phyloP scores from a whole-genome alignment of 1,140 invertebrate species.

The Galleria mellonella region DNA sequence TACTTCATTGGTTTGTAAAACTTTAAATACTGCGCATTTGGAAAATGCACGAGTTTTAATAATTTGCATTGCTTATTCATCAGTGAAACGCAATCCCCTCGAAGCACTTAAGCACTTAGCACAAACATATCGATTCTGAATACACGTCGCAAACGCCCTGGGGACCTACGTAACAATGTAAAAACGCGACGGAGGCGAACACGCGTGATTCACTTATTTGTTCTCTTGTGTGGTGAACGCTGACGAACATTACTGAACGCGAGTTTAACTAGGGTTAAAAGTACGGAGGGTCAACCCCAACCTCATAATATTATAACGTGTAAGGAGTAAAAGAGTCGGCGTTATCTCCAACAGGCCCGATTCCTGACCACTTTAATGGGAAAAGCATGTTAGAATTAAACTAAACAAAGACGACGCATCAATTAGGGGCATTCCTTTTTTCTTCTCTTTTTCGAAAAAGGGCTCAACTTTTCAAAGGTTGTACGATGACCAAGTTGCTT shows the following conservation, averaged over 20 bases:
- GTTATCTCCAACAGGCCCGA: slow-evolving; percentile 64
- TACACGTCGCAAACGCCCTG: slow-evolving; percentile 40
- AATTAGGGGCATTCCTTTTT: slow-evolving; percentile 62
- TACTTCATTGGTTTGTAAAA: no score
- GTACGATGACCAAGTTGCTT: slow-evolving; percentile 57
- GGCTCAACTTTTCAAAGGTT: slow-evolving; percentile 64
- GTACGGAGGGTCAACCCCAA: slow-evolving; percentile 28
- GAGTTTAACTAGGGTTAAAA: slow-evolving; percentile 60
- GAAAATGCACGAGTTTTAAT: slow-evolving; percentile 9
- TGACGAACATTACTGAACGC: slow-evolving; percentile 19
- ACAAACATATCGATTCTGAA: slow-evolving; percentile 68
- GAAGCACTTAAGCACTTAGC: slow-evolving; percentile 69
- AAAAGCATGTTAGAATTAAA: slow-evolving; percentile 74
- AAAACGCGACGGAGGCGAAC: slow-evolving; percentile 52
- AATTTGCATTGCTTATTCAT: slow-evolving; percentile 65
- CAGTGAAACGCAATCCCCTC: slow-evolving; percentile 58
- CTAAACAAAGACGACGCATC: slow-evolving; percentile 73
- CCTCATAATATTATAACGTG: slow-evolving; percentile 69
- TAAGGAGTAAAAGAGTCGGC: slow-evolving; percentile 68
- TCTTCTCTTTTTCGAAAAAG: slow-evolving; percentile 44
- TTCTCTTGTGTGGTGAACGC: slow-evolving; percentile 32
- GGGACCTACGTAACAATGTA: slow-evolving; percentile 57
- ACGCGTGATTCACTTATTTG: slow-evolving; percentile 58
- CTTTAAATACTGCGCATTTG: no score
- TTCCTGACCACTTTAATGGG: slow-evolving; percentile 72